Conservation (phyloP, 2,113 vertebrate species). For the Dascyllus trimaculatus region DNA sequence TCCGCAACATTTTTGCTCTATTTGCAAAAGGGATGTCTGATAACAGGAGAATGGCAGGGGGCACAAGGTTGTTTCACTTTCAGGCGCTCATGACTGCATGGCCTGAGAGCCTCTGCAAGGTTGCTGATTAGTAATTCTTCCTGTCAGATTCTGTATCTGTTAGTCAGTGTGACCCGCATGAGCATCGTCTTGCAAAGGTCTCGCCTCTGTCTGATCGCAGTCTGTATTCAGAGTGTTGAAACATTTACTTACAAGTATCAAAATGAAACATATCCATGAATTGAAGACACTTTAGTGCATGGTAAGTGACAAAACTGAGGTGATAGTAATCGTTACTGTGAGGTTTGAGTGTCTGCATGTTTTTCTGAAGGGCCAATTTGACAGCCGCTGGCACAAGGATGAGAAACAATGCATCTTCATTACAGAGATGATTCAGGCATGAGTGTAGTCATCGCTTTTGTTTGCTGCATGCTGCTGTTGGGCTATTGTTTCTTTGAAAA, state of each 20-base stretch:
- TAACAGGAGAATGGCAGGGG: constrained; percentile 40
- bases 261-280: constrained; percentile 23
- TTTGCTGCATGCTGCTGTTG: constrained; percentile 25
- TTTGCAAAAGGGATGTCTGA: constrained; percentile 54
- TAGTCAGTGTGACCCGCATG: constrained; percentile 42
- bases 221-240: constrained; percentile 11
- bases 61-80: constrained; percentile 27
- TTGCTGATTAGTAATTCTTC: constrained; percentile 50
- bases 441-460: constrained; percentile 42
- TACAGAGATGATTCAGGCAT: constrained; percentile 52
- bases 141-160: constrained; percentile 41
- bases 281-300: constrained; percentile 18
- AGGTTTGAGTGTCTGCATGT: constrained; percentile 37
- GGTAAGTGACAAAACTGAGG: background rate
- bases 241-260: constrained; percentile 4
- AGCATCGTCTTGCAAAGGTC: constrained; percentile 17
- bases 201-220: constrained; percentile 21
- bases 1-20: constrained; percentile 53
- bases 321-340: constrained; percentile 17
- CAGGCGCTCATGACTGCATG: constrained; percentile 40
- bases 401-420: constrained; percentile 48
- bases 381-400: constrained; percentile 20
- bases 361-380: constrained; percentile 42
- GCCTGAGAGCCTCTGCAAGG: constrained; percentile 21
- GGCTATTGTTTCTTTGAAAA: constrained; percentile 51